phyloP scores from a whole-genome alignment of 2,797 vertebrate genomes.

The Arnoldichthys spilopterus region DNA sequence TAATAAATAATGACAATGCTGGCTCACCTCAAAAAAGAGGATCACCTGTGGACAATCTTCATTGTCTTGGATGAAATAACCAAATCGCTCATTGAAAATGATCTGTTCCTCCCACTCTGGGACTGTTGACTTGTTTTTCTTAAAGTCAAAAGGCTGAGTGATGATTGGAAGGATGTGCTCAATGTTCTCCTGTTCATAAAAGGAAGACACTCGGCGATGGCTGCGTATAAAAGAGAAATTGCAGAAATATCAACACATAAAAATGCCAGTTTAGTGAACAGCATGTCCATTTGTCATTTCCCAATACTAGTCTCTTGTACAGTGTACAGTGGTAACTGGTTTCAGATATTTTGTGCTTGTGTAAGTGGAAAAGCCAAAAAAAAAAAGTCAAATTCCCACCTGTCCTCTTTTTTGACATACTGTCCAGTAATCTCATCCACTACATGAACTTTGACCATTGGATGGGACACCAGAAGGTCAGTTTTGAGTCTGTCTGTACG shows the following conservation, averaged over 20 bases:
- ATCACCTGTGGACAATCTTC: slow-evolving; percentile 82
- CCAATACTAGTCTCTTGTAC: background rate
- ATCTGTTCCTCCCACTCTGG: slow-evolving; percentile 97
- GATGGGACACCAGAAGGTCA: slow-evolving; percentile 87
- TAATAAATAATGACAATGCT: too few relatives aligned
- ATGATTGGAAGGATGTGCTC: slow-evolving; percentile 90
- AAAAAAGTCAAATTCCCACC: slow-evolving; percentile 73
- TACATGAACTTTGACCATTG: slow-evolving; percentile 94
- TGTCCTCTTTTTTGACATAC: slow-evolving; percentile 90
- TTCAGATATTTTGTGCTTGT: background rate
- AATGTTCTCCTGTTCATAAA: slow-evolving; percentile 85
- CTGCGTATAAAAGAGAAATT: slow-evolving; percentile 68
- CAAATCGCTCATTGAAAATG: slow-evolving; percentile 92
- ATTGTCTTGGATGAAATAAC: slow-evolving; percentile 84
- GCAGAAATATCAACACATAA: slow-evolving; percentile 11
- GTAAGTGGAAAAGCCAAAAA: background rate
- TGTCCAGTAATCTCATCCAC: slow-evolving; percentile 88
- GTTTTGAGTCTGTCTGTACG: slow-evolving; percentile 89
- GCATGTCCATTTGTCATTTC: too few relatives aligned
- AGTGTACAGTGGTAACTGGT: background rate
- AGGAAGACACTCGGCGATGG: slow-evolving; percentile 85
- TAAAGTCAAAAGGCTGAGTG: slow-evolving; percentile 94
- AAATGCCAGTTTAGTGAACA: background rate
- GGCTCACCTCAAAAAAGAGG: slow-evolving; percentile 92
- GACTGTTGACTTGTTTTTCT: slow-evolving; percentile 86